Evolutionary conservation across 35 echinoderm and acorn worm genomes (phyloP).

Genomic region (Lytechinus variegatus): DNA sequence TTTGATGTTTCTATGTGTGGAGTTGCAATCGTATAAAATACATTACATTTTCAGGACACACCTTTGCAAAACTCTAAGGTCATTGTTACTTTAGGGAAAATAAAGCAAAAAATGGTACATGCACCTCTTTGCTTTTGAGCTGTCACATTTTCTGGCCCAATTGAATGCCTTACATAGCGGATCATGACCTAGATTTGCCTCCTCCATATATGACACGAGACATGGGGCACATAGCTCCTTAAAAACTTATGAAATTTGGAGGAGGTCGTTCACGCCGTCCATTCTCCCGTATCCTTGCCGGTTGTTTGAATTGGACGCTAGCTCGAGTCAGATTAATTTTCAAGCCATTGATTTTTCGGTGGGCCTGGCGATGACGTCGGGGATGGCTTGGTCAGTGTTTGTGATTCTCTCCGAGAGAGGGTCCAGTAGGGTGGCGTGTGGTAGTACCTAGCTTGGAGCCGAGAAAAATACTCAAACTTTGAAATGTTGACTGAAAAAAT

Average conservation of each 20-base stretch:
- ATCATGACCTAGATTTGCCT: not conserved
- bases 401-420: not conserved
- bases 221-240: not conserved
- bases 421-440: not conserved
- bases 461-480: not conserved
- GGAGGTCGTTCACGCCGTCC: not conserved
- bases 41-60: too few species aligned
- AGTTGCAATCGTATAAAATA: too few species aligned
- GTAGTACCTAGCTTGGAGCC: not conserved
- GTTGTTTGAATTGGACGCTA: not conserved
- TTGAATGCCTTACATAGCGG: not conserved
- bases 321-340: constrained; percentile 41
- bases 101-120: not conserved
- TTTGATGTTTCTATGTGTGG: too few species aligned
- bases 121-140: not conserved
- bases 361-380: not conserved
- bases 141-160: not conserved
- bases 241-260: constrained; percentile 6
- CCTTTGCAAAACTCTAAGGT: not conserved
- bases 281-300: not conserved
- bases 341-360: constrained; percentile 22
- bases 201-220: not conserved
- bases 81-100: not conserved
- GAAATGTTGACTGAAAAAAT: not conserved
- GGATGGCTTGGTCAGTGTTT: constrained; percentile 7